Evolutionary conservation across 2,113 vertebrate genomes (phyloP).

Genomic region (Phainopepla nitens): DNA sequence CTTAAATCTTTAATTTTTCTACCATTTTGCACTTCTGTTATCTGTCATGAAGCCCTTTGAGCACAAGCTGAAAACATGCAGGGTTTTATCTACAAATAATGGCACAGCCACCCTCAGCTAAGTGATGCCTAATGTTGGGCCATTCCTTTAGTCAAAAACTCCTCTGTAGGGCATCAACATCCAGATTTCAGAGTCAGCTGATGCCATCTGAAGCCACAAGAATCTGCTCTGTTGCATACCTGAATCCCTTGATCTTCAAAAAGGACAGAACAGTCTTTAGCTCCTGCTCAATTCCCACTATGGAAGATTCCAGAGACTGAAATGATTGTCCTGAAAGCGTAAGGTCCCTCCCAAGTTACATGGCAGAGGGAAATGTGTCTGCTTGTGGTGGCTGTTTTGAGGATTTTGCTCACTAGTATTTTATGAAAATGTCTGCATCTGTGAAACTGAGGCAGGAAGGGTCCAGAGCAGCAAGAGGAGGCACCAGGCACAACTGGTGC

Average conservation of each 20-base stretch:
- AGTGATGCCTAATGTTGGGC: neutral
- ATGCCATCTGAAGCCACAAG: neutral
- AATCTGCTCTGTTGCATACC: neutral
- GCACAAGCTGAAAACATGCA: neutral
- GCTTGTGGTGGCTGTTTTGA: neutral
- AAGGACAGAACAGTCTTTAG: neutral
- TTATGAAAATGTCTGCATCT: neutral
- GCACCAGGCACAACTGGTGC: fast-evolving
- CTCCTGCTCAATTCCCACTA: neutral
- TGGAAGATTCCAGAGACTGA: neutral
- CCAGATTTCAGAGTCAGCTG: neutral
- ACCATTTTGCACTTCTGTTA: neutral
- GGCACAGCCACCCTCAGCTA: neutral
- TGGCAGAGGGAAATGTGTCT: neutral
- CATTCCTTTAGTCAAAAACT: neutral
- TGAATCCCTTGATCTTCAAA: neutral
- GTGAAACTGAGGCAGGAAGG: neutral
- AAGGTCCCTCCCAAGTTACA: neutral
- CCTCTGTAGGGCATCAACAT: neutral
- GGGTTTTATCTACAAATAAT: neutral
- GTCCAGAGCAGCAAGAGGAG: neutral
- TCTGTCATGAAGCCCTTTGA: neutral
- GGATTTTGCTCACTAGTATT: neutral
- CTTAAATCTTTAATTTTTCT: neutral
- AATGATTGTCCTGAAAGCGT: neutral